These are phyloP conservation scores for Tenrec ecaudatus DNA, from an alignment of 2,113 vertebrate species.

Conservation along the genomic window DNA sequence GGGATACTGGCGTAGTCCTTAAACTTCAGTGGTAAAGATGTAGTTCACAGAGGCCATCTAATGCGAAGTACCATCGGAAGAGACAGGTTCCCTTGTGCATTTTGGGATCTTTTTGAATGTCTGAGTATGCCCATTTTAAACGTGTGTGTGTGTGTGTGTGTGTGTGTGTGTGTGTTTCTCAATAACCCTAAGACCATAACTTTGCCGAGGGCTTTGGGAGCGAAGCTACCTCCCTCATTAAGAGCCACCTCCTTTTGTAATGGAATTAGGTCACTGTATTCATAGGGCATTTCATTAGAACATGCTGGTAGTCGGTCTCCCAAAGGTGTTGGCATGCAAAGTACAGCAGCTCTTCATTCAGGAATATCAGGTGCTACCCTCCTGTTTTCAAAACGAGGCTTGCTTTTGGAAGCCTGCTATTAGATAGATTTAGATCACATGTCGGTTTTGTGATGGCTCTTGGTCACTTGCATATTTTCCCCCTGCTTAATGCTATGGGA, in stretches of 20 bases:
- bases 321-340: not conserved
- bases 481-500: not conserved
- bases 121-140: not conserved
- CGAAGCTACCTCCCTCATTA: conserved; percentile 30
- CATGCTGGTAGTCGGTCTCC: not conserved
- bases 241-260: not conserved
- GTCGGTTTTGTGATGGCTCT: not conserved
- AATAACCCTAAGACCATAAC: not conserved
- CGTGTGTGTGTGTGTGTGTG: not conserved
- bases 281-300: conserved; percentile 4
- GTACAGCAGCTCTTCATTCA: not conserved
- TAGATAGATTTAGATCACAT: not conserved
- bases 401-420: not conserved
- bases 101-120: not conserved
- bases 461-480: not conserved
- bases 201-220: not conserved
- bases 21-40: not conserved
- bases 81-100: not conserved
- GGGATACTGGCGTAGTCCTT: not conserved
- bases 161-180: not conserved
- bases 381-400: not conserved
- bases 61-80: not conserved
- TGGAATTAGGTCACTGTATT: conserved; percentile 66
- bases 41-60: not conserved
- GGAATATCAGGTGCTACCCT: conserved; percentile 29